A percentile compares a stretch with the other conserved stretches of the same genome.
Evolutionary conservation across 2,888 invertebrate species (phyloP).

Genomic region (Euzophera pinguis): DNA sequence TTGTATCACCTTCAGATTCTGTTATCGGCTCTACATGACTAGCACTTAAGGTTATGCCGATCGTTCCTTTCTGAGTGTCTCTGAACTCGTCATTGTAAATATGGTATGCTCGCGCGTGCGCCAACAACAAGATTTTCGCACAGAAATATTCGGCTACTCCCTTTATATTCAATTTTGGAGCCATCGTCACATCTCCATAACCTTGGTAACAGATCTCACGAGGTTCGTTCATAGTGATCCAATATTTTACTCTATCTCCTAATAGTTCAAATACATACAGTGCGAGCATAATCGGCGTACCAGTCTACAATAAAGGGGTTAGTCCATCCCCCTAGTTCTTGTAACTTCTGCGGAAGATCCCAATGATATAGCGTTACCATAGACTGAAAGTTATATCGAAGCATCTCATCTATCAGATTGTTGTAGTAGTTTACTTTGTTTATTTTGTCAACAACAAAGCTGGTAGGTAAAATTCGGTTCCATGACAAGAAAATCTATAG

Average conservation of each 20-base stretch:
- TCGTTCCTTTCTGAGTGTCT: slow-evolving; percentile 45
- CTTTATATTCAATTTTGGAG: slow-evolving; percentile 43
- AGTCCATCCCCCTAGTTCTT: slow-evolving; percentile 70
- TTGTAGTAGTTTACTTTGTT: slow-evolving; percentile 82
- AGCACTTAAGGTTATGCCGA: slow-evolving; percentile 14
- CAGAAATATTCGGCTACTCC: slow-evolving; percentile 67
- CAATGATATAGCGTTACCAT: slow-evolving; percentile 73
- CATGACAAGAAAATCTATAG: slow-evolving; percentile 80
- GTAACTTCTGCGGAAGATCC: slow-evolving; percentile 68
- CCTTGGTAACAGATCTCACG: slow-evolving; percentile 43
- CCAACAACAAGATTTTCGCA: slow-evolving; percentile 59
- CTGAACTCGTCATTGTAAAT: slow-evolving; percentile 48
- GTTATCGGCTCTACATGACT: slow-evolving; percentile 12
- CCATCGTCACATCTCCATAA: slow-evolving; percentile 45
- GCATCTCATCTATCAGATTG: slow-evolving; percentile 77
- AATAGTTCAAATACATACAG: slow-evolving; percentile 56
- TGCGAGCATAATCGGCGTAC: slow-evolving; percentile 59
- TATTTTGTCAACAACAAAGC: slow-evolving; percentile 57
- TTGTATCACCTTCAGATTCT: slow-evolving; percentile 18
- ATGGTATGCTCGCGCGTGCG: slow-evolving; percentile 70
- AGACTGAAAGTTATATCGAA: slow-evolving; percentile 79
- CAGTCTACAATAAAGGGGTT: slow-evolving; percentile 54
- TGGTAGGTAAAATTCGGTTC: slow-evolving; percentile 80
- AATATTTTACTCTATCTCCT: slow-evolving; percentile 66
- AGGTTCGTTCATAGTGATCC: slow-evolving; percentile 80